Evolutionary conservation across 2,888 invertebrate genomes (phyloP), one percentile per base, ranked within the genome.

Genomic region (Epistrophe eligans): DNA sequence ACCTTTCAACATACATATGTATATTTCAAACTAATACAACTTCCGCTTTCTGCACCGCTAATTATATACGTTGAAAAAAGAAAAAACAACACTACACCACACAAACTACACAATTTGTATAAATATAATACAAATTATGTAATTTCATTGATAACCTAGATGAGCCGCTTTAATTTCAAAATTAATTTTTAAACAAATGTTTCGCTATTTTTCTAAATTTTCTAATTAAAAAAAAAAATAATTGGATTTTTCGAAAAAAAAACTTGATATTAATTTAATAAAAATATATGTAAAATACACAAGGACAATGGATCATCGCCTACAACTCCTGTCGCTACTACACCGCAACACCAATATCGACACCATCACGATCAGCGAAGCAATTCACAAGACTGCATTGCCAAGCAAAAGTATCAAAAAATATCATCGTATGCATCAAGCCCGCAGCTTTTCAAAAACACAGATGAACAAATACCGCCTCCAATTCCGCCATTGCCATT

Each of bases 401-500:
- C 77, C 38, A 90, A 89, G 81, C 82, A 88, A 84, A 88, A 82
- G 64, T 80, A 81, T 83, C 79, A 72, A 88, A 70, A 70, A 70
- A 88, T 80, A 89, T 90, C 91, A 90, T 91, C 91, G 81, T 91
- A 92, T 52, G 89, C 89, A 89, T 92, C 93, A 81, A 92, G 91
- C 88, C 92, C 92, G 88, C 92, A 93, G 90, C 90, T 93, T 88
- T 91, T 91, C 89, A 79, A 90, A 87, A 85, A 88, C 79, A 90
- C 91, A 88, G 92, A 92, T 71, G 95, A 94, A 92, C 94, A 92
- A 93, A 94, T 95, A 91, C 96, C 95, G 66, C 95, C 95, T 77
- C 95, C 95, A 81, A 94, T 95, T 88, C 95, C 95, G 87, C 95
- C 95, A 74, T 93, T 95, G 89, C 95, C 95, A 77, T 90, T 94